Evolutionary conservation across 1,140 invertebrate genomes (phyloP).

Genomic region (Cydia pomonella): DNA sequence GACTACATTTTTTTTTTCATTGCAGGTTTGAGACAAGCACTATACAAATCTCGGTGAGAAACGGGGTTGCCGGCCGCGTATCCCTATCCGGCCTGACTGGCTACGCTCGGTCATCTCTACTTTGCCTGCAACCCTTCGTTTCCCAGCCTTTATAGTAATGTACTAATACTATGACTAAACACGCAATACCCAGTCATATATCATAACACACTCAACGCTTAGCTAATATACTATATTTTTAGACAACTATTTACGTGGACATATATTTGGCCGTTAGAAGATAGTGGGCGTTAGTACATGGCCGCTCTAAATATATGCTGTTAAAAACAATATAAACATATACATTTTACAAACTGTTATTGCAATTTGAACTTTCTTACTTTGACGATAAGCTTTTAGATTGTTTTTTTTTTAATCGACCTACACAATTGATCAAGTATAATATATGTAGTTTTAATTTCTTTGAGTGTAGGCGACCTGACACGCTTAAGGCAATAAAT

Average conservation of each 20-base stretch:
- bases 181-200: background rate
- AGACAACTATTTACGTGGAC: slow-evolving; percentile 26
- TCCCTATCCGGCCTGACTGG: no score
- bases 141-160: no score
- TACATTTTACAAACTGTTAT: background rate
- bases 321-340: background rate
- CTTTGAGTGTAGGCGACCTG: background rate
- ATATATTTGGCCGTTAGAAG: slow-evolving; percentile 19
- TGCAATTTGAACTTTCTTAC: background rate
- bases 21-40: no score
- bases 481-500: slow-evolving; percentile 13
- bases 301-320: slow-evolving; percentile 7
- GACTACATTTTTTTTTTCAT: no score
- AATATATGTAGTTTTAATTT: slow-evolving; percentile 14
- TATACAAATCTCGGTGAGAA: no score
- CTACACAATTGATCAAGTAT: slow-evolving; percentile 9
- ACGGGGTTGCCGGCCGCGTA: no score
- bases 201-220: background rate
- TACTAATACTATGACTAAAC: background rate
- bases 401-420: background rate
- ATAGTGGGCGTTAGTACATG: background rate
- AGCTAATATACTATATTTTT: slow-evolving; percentile 24
- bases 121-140: no score
- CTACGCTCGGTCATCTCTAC: no score
- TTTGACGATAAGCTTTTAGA: background rate